Conservation (phyloP, 2,797 vertebrate genomes). For the Triplophysa yarkandensis region DNA sequence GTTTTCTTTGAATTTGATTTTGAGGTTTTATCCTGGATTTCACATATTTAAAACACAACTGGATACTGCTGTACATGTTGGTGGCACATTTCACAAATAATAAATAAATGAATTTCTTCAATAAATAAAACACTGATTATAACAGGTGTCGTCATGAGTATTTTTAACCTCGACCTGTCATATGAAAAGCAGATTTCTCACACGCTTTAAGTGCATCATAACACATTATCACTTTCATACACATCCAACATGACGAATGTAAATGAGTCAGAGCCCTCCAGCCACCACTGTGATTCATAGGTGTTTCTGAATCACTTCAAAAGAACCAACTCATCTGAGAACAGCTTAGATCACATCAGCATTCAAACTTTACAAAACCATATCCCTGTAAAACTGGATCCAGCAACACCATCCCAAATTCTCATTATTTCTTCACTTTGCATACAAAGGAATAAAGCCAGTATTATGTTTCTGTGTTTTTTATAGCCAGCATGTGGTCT, state of each 20-base stretch:
- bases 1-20: too few species aligned
- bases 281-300: neutral
- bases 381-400: neutral
- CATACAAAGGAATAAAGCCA: slow-evolving; percentile 4
- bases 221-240: neutral
- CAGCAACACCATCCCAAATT: slow-evolving; percentile 33
- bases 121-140: neutral
- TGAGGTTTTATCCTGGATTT: too few species aligned
- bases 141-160: neutral
- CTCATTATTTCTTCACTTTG: slow-evolving; percentile 14
- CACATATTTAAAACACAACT: slow-evolving; percentile 12
- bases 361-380: neutral
- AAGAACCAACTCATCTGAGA: neutral
- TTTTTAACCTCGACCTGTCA: neutral
- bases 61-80: neutral
- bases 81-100: neutral
- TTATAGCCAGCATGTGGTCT: slow-evolving; percentile 27
- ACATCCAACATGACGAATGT: neutral
- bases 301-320: neutral
- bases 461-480: slow-evolving; percentile 9
- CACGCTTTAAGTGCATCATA: neutral
- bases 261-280: slow-evolving; percentile 1
- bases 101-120: too few species aligned
- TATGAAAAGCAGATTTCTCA: neutral
- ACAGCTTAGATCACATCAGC: neutral